Evolutionary conservation across 2,797 vertebrate species (phyloP).

Genomic region (Rhyacichthys aspro): DNA sequence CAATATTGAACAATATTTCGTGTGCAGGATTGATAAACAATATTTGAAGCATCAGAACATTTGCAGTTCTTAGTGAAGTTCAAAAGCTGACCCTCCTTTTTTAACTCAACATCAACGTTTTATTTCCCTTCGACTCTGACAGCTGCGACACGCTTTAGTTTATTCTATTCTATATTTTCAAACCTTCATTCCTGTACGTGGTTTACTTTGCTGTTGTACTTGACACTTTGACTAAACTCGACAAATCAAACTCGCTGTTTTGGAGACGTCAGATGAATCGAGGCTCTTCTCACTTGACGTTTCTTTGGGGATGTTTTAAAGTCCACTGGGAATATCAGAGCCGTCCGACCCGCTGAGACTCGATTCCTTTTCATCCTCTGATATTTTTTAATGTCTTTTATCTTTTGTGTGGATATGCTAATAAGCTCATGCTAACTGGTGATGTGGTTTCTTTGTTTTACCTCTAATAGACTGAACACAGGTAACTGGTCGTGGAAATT

Average conservation of each 20-base stretch:
- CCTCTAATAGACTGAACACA: no score
- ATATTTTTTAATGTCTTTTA: neutral
- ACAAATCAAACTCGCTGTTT: neutral
- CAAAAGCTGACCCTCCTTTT: no score
- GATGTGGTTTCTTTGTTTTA: conserved; percentile 6
- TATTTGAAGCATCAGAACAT: no score
- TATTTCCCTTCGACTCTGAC: no score
- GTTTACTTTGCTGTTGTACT: neutral
- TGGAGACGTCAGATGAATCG: neutral
- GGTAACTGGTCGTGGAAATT: no score
- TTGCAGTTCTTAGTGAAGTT: no score
- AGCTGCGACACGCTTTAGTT: no score
- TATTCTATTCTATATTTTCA: no score
- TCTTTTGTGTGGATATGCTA: conserved; percentile 6
- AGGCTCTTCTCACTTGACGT: neutral
- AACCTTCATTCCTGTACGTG: neutral
- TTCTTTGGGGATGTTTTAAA: conserved; percentile 8
- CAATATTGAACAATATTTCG: no score
- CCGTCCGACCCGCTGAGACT: neutral
- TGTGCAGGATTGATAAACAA: no score
- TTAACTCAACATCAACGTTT: no score
- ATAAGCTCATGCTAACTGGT: neutral
- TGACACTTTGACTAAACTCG: conserved; percentile 6
- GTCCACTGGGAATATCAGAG: conserved; percentile 4
- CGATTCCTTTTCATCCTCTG: neutral